phyloP scores from a whole-genome alignment of 64 coral and sea anemone genomes.

The Exaiptasia diaphana region DNA sequence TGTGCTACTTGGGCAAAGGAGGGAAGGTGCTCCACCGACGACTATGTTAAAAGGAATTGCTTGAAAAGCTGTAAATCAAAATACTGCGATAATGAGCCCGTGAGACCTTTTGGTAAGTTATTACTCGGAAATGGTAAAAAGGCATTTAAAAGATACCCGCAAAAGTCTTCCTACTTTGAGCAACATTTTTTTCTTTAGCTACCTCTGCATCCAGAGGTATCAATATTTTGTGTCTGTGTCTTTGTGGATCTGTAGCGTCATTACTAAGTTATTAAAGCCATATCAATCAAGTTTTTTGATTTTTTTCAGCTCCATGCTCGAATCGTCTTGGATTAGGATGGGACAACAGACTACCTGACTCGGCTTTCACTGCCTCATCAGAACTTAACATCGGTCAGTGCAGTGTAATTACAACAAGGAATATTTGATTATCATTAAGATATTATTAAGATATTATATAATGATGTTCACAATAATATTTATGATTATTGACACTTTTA shows the following conservation, averaged over 20 bases:
- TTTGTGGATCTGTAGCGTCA: too few species aligned
- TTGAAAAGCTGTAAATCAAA: constrained; percentile 44
- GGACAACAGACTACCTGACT: constrained; percentile 38
- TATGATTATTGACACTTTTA: too few species aligned
- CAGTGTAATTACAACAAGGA: too few species aligned
- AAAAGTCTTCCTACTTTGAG: too few species aligned
- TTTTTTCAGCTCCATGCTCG: constrained; percentile 32
- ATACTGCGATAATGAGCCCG: constrained; percentile 26
- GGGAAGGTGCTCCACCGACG: constrained; percentile 16
- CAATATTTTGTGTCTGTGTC: background rate
- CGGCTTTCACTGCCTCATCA: constrained; percentile 29
- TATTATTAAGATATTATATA: too few species aligned
- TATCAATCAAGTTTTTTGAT: too few species aligned
- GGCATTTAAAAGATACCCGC: too few species aligned
- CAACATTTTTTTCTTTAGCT: background rate
- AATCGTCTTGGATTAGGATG: constrained; percentile 23
- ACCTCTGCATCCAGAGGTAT: background rate
- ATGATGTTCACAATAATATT: too few species aligned
- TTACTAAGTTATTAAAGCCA: too few species aligned
- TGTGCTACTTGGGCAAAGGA: constrained; percentile 5
- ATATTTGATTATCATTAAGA: too few species aligned
- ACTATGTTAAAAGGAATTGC: constrained; percentile 37
- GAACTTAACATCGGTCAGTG: constrained; percentile 26
- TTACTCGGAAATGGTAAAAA: too few species aligned
- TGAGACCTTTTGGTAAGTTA: constrained; percentile 22